A percentile compares a stretch with the other conserved stretches of the same genome.
Conservation (phyloP, 2,888 invertebrate species). For the Autographa gamma region DNA sequence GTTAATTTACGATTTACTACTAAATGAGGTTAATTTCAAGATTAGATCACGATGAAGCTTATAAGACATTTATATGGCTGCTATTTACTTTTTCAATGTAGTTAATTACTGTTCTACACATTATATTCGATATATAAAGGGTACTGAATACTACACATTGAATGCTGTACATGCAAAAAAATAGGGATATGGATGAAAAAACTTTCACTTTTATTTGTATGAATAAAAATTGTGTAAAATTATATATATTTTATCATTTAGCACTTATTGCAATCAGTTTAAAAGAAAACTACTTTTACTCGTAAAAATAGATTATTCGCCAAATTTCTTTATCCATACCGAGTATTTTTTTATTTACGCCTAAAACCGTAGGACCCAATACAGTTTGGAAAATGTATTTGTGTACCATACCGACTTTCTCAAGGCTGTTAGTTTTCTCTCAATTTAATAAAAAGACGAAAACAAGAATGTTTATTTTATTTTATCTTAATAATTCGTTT, state of each 20-base stretch:
- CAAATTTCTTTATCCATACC: too few species aligned
- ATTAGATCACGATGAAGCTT: not conserved
- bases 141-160: too few species aligned
- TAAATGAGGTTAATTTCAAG: not conserved
- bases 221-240: not conserved
- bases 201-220: too few species aligned
- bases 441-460: not conserved
- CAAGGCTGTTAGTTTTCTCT: not conserved
- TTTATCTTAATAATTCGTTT: not conserved
- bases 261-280: not conserved
- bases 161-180: too few species aligned
- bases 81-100: too few species aligned
- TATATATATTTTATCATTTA: not conserved
- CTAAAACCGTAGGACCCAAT: not conserved
- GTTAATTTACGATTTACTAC: conserved; percentile 1
- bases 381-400: not conserved
- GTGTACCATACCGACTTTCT: not conserved
- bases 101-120: too few species aligned
- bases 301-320: not conserved
- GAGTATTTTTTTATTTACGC: too few species aligned
- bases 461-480: not conserved
- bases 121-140: too few species aligned
- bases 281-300: not conserved
- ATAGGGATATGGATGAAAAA: too few species aligned
- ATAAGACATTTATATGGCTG: too few species aligned